phyloP scores from a whole-genome alignment of 92 coral and sea anemone species.

The Phenganax stokvisi region DNA sequence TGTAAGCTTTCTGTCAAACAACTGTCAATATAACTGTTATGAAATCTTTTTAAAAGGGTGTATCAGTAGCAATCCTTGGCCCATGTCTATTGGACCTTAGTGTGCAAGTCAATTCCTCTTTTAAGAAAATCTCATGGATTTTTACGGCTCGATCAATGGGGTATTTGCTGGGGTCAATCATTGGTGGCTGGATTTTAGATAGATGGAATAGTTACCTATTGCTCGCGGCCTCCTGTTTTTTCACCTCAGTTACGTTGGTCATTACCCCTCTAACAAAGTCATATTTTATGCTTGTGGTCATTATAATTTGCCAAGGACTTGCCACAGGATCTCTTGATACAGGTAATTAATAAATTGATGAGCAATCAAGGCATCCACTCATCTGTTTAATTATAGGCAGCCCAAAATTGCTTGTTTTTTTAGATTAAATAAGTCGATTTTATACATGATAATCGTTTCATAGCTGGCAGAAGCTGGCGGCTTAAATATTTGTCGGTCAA shows the following conservation, averaged over 20 bases:
- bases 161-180: conserved; percentile 70
- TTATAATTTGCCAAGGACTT: conserved; percentile 51
- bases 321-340: conserved; percentile 79
- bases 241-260: conserved; percentile 59
- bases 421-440: too few relatives aligned
- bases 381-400: too few relatives aligned
- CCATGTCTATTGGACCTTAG: conserved; percentile 76
- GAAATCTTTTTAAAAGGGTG: conserved; percentile 52
- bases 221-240: conserved; percentile 61
- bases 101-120: conserved; percentile 49
- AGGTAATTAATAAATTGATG: conserved; percentile 45
- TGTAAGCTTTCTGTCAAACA: not conserved
- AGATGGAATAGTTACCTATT: conserved; percentile 68
- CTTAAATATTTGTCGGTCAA: too few relatives aligned
- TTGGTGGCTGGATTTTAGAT: conserved; percentile 91
- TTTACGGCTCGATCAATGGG: conserved; percentile 88
- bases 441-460: too few relatives aligned
- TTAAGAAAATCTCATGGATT: conserved; percentile 67
- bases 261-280: conserved; percentile 59
- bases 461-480: too few relatives aligned
- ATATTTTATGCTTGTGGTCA: conserved; percentile 54
- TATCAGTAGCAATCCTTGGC: conserved; percentile 71
- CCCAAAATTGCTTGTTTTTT: too few relatives aligned
- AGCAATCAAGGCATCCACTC: too few relatives aligned
- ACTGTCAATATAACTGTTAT: not conserved